Conservation (phyloP, 2,888 invertebrate genomes). For the Julus scandinavius region DNA sequence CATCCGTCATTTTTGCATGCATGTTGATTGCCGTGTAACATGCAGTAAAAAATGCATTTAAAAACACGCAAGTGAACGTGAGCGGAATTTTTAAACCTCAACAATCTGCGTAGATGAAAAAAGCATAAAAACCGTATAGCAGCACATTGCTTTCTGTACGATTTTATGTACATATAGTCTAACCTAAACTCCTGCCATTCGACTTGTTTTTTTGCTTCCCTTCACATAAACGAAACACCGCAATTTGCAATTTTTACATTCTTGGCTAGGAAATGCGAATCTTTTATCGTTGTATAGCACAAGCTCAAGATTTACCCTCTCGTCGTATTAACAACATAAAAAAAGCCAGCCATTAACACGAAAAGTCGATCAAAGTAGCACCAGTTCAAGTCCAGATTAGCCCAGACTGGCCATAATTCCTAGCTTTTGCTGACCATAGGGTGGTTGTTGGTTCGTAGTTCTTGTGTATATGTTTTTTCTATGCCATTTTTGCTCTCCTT, state of each 20-base stretch:
- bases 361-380: not conserved
- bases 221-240: not conserved
- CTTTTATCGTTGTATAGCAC: not conserved
- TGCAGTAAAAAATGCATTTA: constrained; percentile 46
- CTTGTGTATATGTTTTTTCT: too few relatives aligned
- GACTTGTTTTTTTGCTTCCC: not conserved
- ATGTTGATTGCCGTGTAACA: constrained; percentile 34
- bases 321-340: not conserved
- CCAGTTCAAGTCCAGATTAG: not conserved
- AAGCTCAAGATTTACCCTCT: not conserved
- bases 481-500: not conserved
- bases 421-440: not conserved
- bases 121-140: not conserved
- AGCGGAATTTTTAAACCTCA: not conserved
- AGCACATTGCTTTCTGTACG: not conserved
- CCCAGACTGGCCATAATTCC: not conserved
- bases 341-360: not conserved
- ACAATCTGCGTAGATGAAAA: not conserved
- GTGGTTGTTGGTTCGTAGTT: not conserved
- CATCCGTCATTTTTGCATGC: constrained; percentile 25
- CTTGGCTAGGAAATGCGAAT: constrained; percentile 6
- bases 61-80: constrained; percentile 35
- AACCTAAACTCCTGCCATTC: not conserved
- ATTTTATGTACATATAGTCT: not conserved
- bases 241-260: constrained; percentile 25